Conservation (phyloP, 1,140 invertebrate genomes). For the Gryon sp. region DNA sequence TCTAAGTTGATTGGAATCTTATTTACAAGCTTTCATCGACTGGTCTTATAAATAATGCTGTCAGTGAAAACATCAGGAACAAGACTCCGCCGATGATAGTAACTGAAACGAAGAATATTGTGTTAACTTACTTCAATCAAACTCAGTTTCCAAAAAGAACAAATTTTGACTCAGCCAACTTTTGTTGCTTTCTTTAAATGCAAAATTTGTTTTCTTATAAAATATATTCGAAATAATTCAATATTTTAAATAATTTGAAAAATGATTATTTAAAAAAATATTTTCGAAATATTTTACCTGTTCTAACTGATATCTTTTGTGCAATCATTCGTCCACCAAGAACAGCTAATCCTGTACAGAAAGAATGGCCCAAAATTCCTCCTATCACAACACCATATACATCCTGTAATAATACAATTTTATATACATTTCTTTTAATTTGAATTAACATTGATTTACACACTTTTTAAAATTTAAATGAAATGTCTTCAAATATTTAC, state of each 20-base stretch:
- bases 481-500: conserved; percentile 32
- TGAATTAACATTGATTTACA: no score
- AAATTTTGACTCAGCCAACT: no score
- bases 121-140: no score
- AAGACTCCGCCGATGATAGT: conserved; percentile 95
- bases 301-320: conserved; percentile 95
- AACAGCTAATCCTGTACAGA: conserved; percentile 98
- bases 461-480: no score
- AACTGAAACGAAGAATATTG: conserved; percentile 86
- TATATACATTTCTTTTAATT: background rate
- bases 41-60: conserved; percentile 89
- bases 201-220: no score
- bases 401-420: conserved; percentile 81
- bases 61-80: conserved; percentile 94
- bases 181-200: no score
- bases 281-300: conserved; percentile 81
- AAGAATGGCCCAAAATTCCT: conserved; percentile 93
- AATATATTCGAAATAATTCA: no score
- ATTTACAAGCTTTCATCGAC: conserved; percentile 63
- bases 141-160: no score
- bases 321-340: conserved; percentile 97
- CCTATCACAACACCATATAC: conserved; percentile 95
- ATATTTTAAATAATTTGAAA: no score
- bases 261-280: conserved; percentile 10
- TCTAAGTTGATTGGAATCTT: conserved; percentile 9